Evolutionary conservation across 92 coral and sea anemone genomes (phyloP), one percentile per base, ranked within the genome.

Genomic region (Epizoanthus rinbou): DNA sequence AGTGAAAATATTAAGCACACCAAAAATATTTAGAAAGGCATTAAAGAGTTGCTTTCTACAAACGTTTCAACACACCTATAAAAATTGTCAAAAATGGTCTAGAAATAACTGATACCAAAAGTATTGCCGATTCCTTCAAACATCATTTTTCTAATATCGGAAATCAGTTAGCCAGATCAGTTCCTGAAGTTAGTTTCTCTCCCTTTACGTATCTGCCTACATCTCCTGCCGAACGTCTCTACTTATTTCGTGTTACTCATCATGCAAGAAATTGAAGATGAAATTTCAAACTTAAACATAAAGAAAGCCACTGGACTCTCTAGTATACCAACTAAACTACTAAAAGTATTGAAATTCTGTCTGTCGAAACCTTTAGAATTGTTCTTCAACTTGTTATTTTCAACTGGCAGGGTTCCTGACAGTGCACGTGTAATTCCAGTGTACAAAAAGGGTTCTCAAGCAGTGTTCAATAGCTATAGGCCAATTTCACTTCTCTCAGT

Each of bases 121-220:
- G 50, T 37, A 89, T 85, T 58, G 89, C 92, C 22, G 39, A 72
- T 79, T 68, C 88, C 11, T 88, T 88, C 74, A 85, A 88, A 64
- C 41, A 60, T 72, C 37, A 85, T 67, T 60, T 84, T 88, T 78
- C 91, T 37, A 68, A 69, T 71, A 62, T 84, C 17, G 82, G 87
- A 0, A 73, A 3, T 9, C 80, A 84, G 39, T 31, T 80, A 63
- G 88, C 88, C 19, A 69, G 59, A 23, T 66, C 87, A 47, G 80
- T 88, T 50, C 85, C 88, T 18, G 66, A 43, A n/a, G 81, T 39
- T 31, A 67, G 37, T 45, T 70, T 75, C 13, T 83, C 91, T 6
- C 80, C 87, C 33, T 41, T 57, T 35, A 56, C 58, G 14, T 83
- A 73, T 67, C 31, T 83, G 59, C 24, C 64, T 54, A 68, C 78